Evolutionary conservation across 2,888 invertebrate species (phyloP).

Genomic region (Tetragonisca angustula): DNA sequence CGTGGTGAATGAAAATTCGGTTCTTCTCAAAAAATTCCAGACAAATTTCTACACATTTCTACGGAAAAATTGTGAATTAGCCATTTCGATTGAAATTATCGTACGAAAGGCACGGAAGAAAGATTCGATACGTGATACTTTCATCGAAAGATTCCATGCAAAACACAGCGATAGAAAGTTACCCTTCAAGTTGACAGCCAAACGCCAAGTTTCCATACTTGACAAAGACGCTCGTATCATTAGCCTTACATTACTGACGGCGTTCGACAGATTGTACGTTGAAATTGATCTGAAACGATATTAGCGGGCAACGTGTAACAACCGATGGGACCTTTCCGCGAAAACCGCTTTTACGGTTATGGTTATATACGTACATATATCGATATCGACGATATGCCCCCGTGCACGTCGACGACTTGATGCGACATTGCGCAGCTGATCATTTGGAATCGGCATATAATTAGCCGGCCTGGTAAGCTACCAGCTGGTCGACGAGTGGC

Average conservation of each 20-base stretch:
- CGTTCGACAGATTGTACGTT: slow-evolving; percentile 31
- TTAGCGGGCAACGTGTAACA: slow-evolving; percentile 65
- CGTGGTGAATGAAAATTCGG: not conserved
- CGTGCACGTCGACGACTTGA: slow-evolving; percentile 56
- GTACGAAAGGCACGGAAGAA: not conserved
- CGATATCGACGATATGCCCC: slow-evolving; percentile 59
- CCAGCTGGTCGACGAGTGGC: slow-evolving; percentile 80
- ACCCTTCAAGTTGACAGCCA: not conserved
- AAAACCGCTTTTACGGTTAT: slow-evolving; percentile 41
- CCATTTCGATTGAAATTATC: not conserved
- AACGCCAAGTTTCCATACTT: slow-evolving; percentile 28
- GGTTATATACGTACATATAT: slow-evolving; percentile 8
- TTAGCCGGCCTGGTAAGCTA: slow-evolving; percentile 76
- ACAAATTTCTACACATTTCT: not conserved
- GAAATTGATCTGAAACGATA: slow-evolving; percentile 57
- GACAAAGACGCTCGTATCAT: slow-evolving; percentile 23
- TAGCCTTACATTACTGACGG: not conserved
- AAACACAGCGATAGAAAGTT: not conserved
- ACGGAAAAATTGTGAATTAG: not conserved
- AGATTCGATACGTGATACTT: slow-evolving; percentile 1
- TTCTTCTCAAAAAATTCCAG: not conserved
- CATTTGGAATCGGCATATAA: slow-evolving; percentile 78
- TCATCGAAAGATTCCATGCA: slow-evolving; percentile 16
- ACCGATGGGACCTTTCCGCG: slow-evolving; percentile 65
- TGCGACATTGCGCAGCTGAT: slow-evolving; percentile 71